These are phyloP conservation scores for Mastomys coucha DNA, from an alignment of 2,113 vertebrate genomes.

Conservation along the genomic window DNA sequence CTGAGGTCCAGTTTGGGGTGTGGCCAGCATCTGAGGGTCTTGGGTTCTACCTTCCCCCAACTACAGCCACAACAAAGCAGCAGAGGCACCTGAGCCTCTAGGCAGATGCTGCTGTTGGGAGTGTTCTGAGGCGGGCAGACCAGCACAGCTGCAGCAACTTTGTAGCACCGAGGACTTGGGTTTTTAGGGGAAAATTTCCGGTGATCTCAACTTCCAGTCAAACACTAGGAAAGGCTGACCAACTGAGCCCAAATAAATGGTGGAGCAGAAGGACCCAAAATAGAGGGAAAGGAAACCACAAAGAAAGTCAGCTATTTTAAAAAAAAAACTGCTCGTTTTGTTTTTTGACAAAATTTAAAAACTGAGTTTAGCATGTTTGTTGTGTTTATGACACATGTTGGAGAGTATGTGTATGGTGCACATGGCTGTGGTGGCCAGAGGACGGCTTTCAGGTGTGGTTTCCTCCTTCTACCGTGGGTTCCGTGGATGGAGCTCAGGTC, in stretches of 20 bases:
- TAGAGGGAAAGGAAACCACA: neutral
- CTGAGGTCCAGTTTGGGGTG: neutral
- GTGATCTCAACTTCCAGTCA: neutral
- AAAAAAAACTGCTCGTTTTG: neutral
- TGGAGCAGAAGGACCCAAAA: neutral
- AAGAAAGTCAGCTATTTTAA: neutral
- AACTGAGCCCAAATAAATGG: neutral
- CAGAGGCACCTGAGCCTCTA: neutral
- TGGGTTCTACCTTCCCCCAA: neutral
- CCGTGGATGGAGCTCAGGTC: neutral
- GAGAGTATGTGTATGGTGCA: neutral
- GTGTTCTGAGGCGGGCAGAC: neutral
- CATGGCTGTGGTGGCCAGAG: neutral
- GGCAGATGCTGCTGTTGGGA: neutral
- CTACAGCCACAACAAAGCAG: neutral
- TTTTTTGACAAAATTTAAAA: neutral
- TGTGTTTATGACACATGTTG: neutral
- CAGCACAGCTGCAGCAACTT: neutral
- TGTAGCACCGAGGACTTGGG: neutral
- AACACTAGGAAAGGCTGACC: neutral
- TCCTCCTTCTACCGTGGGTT: neutral
- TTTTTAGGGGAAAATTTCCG: neutral
- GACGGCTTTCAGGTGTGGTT: neutral
- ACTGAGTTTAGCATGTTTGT: neutral
- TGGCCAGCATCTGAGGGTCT: neutral